These are phyloP conservation scores for Cinclus cinclus DNA, from an alignment of 2,113 vertebrate genomes.

Conservation along the genomic window DNA sequence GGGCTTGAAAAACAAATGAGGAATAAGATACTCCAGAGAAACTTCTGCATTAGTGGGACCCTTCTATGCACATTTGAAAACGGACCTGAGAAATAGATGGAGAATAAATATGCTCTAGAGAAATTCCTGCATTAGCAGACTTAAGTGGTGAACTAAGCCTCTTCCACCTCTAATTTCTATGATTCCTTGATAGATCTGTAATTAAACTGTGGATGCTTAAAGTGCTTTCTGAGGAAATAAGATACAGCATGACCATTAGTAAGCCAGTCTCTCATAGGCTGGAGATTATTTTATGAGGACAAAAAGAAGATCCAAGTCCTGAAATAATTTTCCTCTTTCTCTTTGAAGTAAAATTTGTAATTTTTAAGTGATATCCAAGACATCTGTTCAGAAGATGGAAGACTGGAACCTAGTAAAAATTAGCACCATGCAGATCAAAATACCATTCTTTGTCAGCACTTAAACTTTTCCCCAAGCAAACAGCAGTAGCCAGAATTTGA, in stretches of 20 bases:
- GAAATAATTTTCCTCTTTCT: not conserved
- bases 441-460: not conserved
- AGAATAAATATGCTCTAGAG: conserved; percentile 25
- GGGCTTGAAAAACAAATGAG: not conserved
- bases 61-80: not conserved
- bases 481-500: not conserved
- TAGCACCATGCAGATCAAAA: not conserved
- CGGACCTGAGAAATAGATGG: not conserved
- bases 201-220: conserved; percentile 22
- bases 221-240: not conserved
- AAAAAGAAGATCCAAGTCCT: not conserved
- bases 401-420: not conserved
- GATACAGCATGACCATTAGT: not conserved
- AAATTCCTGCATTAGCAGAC: conserved; percentile 31
- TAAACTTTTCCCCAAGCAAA: not conserved
- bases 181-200: not conserved
- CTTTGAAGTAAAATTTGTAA: not conserved
- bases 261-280: not conserved
- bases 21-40: conserved; percentile 15
- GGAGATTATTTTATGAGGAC: not conserved
- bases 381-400: not conserved
- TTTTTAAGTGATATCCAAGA: not conserved
- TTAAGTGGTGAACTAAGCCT: not conserved
- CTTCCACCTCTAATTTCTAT: not conserved
- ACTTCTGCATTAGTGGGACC: not conserved